phyloP scores from a whole-genome alignment of 2,113 vertebrate genomes.

The Hemibagrus wyckioides region DNA sequence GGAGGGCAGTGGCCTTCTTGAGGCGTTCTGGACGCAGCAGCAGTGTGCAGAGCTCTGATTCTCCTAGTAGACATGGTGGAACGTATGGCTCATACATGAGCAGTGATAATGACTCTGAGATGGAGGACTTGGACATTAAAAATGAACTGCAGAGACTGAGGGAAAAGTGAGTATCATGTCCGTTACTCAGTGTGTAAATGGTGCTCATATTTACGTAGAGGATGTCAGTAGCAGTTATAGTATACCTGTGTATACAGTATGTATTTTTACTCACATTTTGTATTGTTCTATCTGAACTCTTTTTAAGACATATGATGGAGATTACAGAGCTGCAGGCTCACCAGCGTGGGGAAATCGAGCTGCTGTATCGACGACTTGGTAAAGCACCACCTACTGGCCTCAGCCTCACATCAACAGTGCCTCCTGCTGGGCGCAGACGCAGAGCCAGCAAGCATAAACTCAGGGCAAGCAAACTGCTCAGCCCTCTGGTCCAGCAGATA shows the following conservation, averaged over 20 bases:
- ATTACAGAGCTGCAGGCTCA: constrained; percentile 93
- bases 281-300: not conserved
- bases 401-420: constrained; percentile 83
- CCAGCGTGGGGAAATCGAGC: constrained; percentile 92
- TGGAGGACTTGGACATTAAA: constrained; percentile 93
- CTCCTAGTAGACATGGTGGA: constrained; percentile 75
- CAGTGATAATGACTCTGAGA: constrained; percentile 96
- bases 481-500: constrained; percentile 94
- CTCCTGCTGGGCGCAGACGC: constrained; percentile 81
- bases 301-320: constrained; percentile 89
- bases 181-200: not conserved
- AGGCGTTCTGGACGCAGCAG: constrained; percentile 82
- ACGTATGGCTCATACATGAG: constrained; percentile 89
- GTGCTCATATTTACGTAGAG: not conserved
- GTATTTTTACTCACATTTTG: not conserved
- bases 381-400: constrained; percentile 86
- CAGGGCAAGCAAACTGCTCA: constrained; percentile 89
- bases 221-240: not conserved
- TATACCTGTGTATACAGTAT: not conserved
- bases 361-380: constrained; percentile 85
- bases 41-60: constrained; percentile 80
- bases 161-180: constrained; percentile 85
- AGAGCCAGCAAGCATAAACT: constrained; percentile 89
- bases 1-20: constrained; percentile 88
- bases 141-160: constrained; percentile 88